A percentile compares a stretch with the other conserved stretches of the same genome.
phyloP scores from a whole-genome alignment of 2,888 invertebrate species.

The Mesodorylaimus sp. region DNA sequence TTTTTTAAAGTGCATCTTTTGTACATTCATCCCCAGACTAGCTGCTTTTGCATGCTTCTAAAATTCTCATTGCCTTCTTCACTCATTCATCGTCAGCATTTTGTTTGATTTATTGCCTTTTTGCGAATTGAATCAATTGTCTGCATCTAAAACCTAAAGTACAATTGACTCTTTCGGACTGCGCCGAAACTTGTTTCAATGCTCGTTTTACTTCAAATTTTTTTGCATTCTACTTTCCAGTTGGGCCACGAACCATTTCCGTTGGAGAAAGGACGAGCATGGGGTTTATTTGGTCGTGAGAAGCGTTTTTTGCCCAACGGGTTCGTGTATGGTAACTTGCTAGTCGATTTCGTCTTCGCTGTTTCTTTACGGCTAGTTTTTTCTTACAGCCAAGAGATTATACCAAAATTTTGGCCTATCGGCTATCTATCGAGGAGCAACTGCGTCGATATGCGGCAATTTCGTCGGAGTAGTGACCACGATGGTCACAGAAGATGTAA shows the following conservation, averaged over 20 bases:
- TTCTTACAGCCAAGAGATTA: too few relatives aligned
- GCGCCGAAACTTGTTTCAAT: not conserved
- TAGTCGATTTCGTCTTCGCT: not conserved
- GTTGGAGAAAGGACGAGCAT: slow-evolving; percentile 19
- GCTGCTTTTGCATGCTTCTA: not conserved
- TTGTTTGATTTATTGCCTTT: not conserved
- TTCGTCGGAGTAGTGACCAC: slow-evolving; percentile 16
- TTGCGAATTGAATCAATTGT: not conserved
- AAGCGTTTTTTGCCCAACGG: slow-evolving; percentile 27
- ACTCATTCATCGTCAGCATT: not conserved
- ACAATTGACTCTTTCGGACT: too few relatives aligned
- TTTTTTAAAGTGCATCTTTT: not conserved
- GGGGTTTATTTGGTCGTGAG: slow-evolving; percentile 18
- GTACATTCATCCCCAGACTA: not conserved
- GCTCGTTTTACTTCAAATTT: not conserved
- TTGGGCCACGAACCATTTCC: slow-evolving; percentile 28
- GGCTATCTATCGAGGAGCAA: slow-evolving; percentile 23
- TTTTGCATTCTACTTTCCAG: slow-evolving; percentile 12
- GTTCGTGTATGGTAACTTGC: slow-evolving; percentile 20
- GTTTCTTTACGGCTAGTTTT: too few relatives aligned
- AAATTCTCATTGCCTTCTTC: not conserved
- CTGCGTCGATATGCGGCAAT: slow-evolving; percentile 17
- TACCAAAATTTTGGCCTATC: slow-evolving; percentile 16
- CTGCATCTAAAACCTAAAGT: too few relatives aligned
- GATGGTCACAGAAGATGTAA: slow-evolving; percentile 11